Base-by-base conservation (phyloP, 2,888 invertebrate species). In the Drosophila mimica region DNA sequence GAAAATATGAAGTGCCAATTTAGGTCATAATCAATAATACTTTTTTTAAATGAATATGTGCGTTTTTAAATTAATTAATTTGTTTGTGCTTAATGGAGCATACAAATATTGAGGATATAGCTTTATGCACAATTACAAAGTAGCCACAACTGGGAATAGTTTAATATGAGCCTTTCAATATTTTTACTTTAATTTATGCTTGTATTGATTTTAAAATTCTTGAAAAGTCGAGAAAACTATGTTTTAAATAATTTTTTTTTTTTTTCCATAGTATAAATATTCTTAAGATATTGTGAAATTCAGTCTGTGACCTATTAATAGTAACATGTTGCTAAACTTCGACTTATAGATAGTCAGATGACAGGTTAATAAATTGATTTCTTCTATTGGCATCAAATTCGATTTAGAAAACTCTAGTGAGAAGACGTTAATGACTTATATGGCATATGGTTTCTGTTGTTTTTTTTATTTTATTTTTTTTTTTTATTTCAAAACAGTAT, bases 401-500 rank as follows among this genome's bases (percentile, higher is more conserved):
- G 53, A 54, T 67, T 65, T 65, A 0, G 38, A 13, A n/a, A 68
- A 31, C n/a, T 38, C 48, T 8, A 56, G 49, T 68, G 76, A 64
- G 31, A 76, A 60, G 57, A 51, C 57, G 76, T 65, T 75, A 70
- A 76, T 69, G 74, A 70, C 68, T 46, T 40, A 17, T 60, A 51
- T 17, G 4, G 54, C 68, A 51, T 34, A 34, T 40, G 52, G 20
- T 25, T 36, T 28, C 17, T 4, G 7, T 25, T 4, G 7, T 6
- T 31, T 7, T 17, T 46, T 25, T 17, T 6, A n/a, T n/a, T n/a
- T n/a, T n/a, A n/a, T 0, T 20, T 11, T 11, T 11, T 17, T 6
- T 38, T 4, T 8, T 34, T 30, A 54, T 53, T 17, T 40, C 13
- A 31, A 59, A 70, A 40, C 56, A 46, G 46, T 64, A 64, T 43